Base-by-base conservation (phyloP, 2,113 vertebrate species). In the Sapajus apella region DNA sequence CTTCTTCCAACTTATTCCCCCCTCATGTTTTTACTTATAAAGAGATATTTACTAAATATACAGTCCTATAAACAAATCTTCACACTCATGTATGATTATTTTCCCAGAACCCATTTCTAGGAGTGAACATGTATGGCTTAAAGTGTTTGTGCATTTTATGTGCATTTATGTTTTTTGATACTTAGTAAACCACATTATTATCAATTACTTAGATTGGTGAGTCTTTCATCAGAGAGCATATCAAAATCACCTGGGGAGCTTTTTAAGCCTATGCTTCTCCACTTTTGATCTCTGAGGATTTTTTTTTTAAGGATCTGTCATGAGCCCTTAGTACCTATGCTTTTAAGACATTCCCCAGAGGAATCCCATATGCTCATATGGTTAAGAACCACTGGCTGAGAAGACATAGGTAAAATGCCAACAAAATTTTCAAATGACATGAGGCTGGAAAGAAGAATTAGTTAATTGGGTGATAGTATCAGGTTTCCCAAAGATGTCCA, bases 321-420 rank as follows among this genome's bases (percentile, higher is more conserved):
- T 1, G 50, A 40, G 66, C 23, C 12, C 27, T 64, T 30, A 61
- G 27, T 16, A 61, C 11, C 50, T 64, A 16, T 13, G 77, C 45
- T 95, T 94, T 75, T 35, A 94, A 68, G 23, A 73, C 79, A 20
- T 20, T 91, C 20, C 17, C 21, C 21, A 25, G 32, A 37, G n/a
- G 21, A 70, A 90, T 90, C 32, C 25, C 3, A 20, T 40, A 52
- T 81, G 8, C 16, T 84, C 10, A 87, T 81, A 40, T 84, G 37
- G 4, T 89, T 90, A 47, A 37, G 30, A 61, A 75, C 35, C 45
- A 72, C 37, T 92, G 16, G 72, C 68, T 82, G 52, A 94, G 25
- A 94, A 87, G 77, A 73, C 17, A 91, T 17, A 72, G n/a, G 45
- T 93, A 90, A 93, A 92, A 96, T 76, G 43, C 32, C 77, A 88